phyloP scores from a whole-genome alignment of 2,797 vertebrate genomes.

The Meda fulgida region DNA sequence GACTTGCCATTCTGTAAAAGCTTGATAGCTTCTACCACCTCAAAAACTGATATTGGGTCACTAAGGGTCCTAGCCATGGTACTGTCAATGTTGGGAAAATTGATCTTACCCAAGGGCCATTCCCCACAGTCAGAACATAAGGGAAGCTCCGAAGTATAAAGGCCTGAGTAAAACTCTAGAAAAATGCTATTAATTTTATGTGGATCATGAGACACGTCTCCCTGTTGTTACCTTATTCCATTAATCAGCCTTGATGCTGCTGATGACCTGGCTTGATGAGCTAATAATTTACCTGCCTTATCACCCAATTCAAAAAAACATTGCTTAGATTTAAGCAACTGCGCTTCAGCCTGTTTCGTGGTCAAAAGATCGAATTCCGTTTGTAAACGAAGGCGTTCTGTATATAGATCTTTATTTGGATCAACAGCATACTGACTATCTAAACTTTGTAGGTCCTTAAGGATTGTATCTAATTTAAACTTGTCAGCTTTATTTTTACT shows the following conservation, averaged over 20 bases:
- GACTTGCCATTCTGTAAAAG: not conserved
- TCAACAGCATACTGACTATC: not conserved
- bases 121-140: not conserved
- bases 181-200: not conserved
- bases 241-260: not conserved
- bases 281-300: slow-evolving; percentile 17
- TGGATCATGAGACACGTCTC: not conserved
- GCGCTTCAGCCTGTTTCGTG: not conserved
- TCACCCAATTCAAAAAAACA: not conserved
- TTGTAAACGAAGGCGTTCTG: not conserved
- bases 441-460: not conserved
- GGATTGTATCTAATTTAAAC: not conserved
- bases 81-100: not conserved
- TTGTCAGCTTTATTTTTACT: not conserved
- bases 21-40: not conserved
- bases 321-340: not conserved
- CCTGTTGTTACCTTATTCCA: not conserved
- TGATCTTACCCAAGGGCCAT: not conserved
- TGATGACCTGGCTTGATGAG: not conserved
- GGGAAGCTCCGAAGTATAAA: not conserved
- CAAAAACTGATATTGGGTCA: not conserved
- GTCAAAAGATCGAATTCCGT: slow-evolving; percentile 6
- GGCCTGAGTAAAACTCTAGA: not conserved
- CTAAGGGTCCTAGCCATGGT: not conserved
- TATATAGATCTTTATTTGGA: not conserved